Percentiles rank a stretch among this genome's conserved stretches.
phyloP scores from a whole-genome alignment of 2,797 vertebrate genomes.

The Ambastaia sidthimunki region DNA sequence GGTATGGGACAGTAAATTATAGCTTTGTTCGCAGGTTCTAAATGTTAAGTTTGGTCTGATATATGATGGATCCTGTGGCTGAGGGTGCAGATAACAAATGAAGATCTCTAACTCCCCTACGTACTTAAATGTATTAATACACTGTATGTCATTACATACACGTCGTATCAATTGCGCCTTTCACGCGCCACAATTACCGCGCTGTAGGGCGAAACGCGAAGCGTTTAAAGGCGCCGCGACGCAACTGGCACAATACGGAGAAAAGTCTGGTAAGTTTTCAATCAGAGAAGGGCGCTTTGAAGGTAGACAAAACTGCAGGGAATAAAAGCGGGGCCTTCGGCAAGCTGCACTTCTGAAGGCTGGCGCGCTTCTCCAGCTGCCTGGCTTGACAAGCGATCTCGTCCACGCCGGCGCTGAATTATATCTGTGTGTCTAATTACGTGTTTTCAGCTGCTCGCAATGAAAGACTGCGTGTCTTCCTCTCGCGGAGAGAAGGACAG shows the following conservation, averaged over 20 bases:
- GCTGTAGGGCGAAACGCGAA: no score
- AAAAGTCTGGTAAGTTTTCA: slow-evolving; percentile 59
- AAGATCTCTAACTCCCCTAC: slow-evolving; percentile 25
- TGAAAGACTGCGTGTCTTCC: slow-evolving; percentile 70
- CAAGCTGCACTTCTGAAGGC: slow-evolving; percentile 74
- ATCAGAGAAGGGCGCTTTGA: slow-evolving; percentile 66
- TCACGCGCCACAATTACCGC: slow-evolving; percentile 18
- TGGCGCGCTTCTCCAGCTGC: slow-evolving; percentile 62
- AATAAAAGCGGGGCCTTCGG: slow-evolving; percentile 72
- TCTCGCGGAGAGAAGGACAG: slow-evolving; percentile 65
- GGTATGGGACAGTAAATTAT: slow-evolving; percentile 61
- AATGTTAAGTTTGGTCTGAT: slow-evolving; percentile 41
- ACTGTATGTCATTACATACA: slow-evolving; percentile 26
- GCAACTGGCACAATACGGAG: slow-evolving; percentile 25
- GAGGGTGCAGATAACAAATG: slow-evolving; percentile 14
- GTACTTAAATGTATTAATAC: slow-evolving; percentile 26
- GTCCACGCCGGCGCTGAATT: slow-evolving; percentile 73
- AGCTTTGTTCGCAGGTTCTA: slow-evolving; percentile 32
- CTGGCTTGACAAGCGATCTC: slow-evolving; percentile 76
- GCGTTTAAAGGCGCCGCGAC: neutral
- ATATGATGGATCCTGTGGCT: slow-evolving; percentile 20
- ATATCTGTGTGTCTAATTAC: slow-evolving; percentile 80
- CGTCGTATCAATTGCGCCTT: slow-evolving; percentile 4
- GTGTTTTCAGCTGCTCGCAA: slow-evolving; percentile 77
- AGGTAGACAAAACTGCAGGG: slow-evolving; percentile 73